Evolutionary conservation across 2,888 invertebrate species (phyloP).

Genomic region (Andricus curvator): DNA sequence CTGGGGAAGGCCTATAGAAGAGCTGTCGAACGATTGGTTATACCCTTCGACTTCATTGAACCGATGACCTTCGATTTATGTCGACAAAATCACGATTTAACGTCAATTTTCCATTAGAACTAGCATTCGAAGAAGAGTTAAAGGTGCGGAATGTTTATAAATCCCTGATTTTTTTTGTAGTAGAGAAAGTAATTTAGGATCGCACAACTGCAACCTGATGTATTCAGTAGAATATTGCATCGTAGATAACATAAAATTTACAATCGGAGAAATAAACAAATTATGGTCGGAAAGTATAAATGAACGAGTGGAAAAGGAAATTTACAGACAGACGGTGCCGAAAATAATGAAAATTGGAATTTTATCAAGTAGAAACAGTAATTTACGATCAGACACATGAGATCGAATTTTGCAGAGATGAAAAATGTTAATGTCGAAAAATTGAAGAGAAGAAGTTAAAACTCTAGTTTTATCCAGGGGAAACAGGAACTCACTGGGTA

Average conservation of each 20-base stretch:
- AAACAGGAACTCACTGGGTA: too few relatives aligned
- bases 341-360: background rate
- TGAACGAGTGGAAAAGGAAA: background rate
- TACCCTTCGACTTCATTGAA: background rate
- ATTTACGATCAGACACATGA: background rate
- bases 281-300: background rate
- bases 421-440: too few relatives aligned
- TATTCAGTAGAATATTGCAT: background rate
- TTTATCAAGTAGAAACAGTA: background rate
- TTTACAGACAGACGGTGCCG: too few relatives aligned
- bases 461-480: too few relatives aligned
- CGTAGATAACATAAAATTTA: background rate
- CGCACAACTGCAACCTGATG: background rate
- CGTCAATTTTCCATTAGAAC: background rate
- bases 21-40: constrained; percentile 20
- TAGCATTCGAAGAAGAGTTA: too few relatives aligned
- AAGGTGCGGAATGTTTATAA: too few relatives aligned
- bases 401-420: background rate
- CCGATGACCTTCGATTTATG: constrained; percentile 2
- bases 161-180: background rate
- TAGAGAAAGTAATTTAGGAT: background rate
- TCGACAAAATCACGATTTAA: background rate
- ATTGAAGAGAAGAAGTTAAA: too few relatives aligned
- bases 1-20: background rate
- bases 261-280: background rate